Percentiles rank a stretch among this genome's conserved stretches.
Evolutionary conservation across 64 coral and sea anemone genomes (phyloP).

Genomic region (Anthopleura sola): DNA sequence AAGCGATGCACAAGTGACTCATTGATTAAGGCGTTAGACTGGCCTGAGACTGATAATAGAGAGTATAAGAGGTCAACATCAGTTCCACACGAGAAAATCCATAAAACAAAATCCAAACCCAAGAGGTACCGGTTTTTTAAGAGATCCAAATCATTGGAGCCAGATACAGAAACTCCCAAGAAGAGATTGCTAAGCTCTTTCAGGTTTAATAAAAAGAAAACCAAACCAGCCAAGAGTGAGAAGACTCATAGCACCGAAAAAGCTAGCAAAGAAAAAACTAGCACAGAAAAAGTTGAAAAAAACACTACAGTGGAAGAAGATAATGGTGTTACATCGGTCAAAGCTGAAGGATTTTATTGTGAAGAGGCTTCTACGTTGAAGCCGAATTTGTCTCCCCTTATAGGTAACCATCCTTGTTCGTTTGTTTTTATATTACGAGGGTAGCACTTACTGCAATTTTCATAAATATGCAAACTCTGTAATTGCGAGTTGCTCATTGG

Average conservation of each 20-base stretch:
- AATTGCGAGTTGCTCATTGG: too few relatives aligned
- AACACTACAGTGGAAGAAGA: neutral
- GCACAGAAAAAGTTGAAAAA: neutral
- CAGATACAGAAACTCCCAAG: neutral
- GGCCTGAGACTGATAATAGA: neutral
- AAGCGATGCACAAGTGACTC: neutral
- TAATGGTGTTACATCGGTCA: neutral
- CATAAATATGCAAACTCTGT: too few relatives aligned
- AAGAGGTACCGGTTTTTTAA: neutral
- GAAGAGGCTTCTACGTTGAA: neutral
- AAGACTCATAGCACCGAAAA: neutral
- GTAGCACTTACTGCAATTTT: too few relatives aligned
- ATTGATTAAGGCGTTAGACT: neutral
- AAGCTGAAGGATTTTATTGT: neutral
- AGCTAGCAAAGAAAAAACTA: too few relatives aligned
- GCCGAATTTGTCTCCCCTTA: neutral
- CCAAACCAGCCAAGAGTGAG: neutral
- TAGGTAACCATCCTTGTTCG: too few relatives aligned
- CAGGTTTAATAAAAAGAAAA: neutral
- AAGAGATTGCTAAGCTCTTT: neutral
- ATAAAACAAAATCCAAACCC: neutral
- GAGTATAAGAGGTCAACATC: neutral
- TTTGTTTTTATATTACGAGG: too few relatives aligned
- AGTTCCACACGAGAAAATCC: neutral
- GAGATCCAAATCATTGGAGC: neutral